Percentiles rank a stretch among this genome's conserved stretches.
Conservation (phyloP, 2,888 invertebrate species). For the Embidobia sp. region DNA sequence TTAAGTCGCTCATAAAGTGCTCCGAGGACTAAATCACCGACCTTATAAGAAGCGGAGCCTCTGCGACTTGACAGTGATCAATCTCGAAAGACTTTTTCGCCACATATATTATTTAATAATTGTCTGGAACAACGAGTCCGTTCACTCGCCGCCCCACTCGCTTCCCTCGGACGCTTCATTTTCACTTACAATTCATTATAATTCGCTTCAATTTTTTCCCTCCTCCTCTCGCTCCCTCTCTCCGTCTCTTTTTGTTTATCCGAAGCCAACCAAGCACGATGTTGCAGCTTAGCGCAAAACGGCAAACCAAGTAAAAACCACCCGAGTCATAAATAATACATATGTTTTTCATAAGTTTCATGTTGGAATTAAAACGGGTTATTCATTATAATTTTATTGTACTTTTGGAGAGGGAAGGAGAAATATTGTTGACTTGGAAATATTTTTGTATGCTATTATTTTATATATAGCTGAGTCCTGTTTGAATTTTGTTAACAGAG, state of each 20-base stretch:
- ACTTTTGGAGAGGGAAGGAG: no score
- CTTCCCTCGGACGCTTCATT: no score
- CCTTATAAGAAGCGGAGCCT: constrained; percentile 58
- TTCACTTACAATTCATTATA: constrained; percentile 55
- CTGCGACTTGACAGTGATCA: constrained; percentile 61
- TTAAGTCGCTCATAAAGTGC: constrained; percentile 65
- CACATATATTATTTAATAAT: constrained; percentile 62
- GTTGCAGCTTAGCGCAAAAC: constrained; percentile 49
- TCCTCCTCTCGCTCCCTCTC: constrained; percentile 2
- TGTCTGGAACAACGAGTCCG: constrained; percentile 46
- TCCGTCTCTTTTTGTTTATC: constrained; percentile 11
- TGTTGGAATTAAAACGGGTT: no score
- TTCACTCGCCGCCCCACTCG: constrained; percentile 26
- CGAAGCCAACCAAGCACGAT: constrained; percentile 38
- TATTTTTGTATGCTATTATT: no score
- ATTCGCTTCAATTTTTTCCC: no score
- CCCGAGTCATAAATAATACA: constrained; percentile 47
- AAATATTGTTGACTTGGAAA: no score
- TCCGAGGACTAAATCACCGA: constrained; percentile 58
- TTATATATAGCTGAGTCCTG: no score
- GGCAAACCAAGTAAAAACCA: constrained; percentile 23
- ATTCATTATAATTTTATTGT: no score
- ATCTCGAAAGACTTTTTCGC: constrained; percentile 55
- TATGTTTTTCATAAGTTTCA: no score
- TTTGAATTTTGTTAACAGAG: no score